Evolutionary conservation across 2,113 vertebrate genomes (phyloP), one percentile per base, ranked within the genome.

Genomic region (Oncorhynchus gorbuscha): DNA sequence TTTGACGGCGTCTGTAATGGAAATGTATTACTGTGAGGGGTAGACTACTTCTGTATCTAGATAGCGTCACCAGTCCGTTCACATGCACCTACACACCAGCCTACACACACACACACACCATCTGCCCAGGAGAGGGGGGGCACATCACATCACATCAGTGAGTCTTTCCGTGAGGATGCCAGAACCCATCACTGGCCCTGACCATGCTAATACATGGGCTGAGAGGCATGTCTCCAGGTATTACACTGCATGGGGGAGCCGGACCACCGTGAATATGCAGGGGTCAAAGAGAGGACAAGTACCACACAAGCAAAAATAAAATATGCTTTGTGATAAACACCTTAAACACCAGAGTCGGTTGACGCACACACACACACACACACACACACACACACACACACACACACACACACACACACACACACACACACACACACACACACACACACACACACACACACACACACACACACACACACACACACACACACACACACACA

Each of bases 91-190:
- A 76, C 65, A 48, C 16, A 16, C 28, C 55, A 26, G 66, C 67
- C 9, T 45, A n/a, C 68, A 69, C 68, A n/a, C 68, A 69, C 68
- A 45, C 68, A 69, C 68, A 39, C 68, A 69, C 68, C 16, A 18
- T 18, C 16, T 18, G n/a, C 18, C 59, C n/a, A 62, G 59, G n/a
- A 62, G 59, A 62, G n/a, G 18, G 51, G 59, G 59, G n/a, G 28
- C 18, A 24, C 59, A 62, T 62, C 59, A 62, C 59, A 62, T n/a
- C 59, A 62, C 59, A 62, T 62, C 59, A 24, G n/a, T 62, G 59
- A 11, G n/a, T 11, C 59, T 62, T 22, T 62, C 59, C 16, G 5
- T n/a, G 59, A 62, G 9, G 6, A 62, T 22, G 59, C 59, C 59
- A 62, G 8, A 9, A 22, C 59, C 59, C n/a, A 13, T 32, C 66